phyloP scores from a whole-genome alignment of 1,140 invertebrate genomes.

The Adelges cooleyi region DNA sequence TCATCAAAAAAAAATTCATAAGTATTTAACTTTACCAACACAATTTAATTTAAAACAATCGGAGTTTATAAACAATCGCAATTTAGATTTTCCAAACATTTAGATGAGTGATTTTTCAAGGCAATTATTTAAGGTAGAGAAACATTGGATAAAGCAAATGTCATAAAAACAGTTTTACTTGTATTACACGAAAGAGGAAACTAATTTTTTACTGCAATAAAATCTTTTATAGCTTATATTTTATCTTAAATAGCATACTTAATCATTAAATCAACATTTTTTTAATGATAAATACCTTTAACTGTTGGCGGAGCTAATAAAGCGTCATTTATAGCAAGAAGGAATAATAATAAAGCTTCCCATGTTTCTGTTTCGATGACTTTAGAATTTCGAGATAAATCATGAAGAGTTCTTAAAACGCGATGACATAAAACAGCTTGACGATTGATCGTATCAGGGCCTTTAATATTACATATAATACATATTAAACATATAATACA shows the following conservation, averaged over 20 bases:
- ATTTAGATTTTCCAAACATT: background rate
- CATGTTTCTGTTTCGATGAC: slow-evolving; percentile 76
- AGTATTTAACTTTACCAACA: too few relatives aligned
- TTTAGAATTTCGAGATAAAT: slow-evolving; percentile 68
- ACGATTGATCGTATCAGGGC: slow-evolving; percentile 74
- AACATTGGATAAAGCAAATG: background rate
- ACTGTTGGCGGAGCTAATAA: slow-evolving; percentile 81
- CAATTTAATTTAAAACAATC: background rate
- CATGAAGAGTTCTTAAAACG: slow-evolving; percentile 77
- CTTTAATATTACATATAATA: slow-evolving; percentile 39
- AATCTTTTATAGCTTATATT: too few relatives aligned
- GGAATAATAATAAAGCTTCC: slow-evolving; percentile 77
- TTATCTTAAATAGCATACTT: background rate
- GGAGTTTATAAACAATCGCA: too few relatives aligned
- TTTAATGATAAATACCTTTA: slow-evolving; percentile 51
- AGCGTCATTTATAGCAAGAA: slow-evolving; percentile 86
- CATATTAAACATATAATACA: background rate
- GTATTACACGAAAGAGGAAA: background rate
- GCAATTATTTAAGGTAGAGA: background rate
- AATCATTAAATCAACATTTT: background rate
- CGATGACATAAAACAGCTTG: slow-evolving; percentile 92
- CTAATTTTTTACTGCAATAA: background rate
- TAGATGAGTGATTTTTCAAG: background rate
- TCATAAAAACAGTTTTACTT: background rate
- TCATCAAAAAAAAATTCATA: too few relatives aligned